A percentile compares a stretch with the other conserved stretches of the same genome.
phyloP scores from a whole-genome alignment of 2,113 vertebrate species.

The Hipposideros armiger region DNA sequence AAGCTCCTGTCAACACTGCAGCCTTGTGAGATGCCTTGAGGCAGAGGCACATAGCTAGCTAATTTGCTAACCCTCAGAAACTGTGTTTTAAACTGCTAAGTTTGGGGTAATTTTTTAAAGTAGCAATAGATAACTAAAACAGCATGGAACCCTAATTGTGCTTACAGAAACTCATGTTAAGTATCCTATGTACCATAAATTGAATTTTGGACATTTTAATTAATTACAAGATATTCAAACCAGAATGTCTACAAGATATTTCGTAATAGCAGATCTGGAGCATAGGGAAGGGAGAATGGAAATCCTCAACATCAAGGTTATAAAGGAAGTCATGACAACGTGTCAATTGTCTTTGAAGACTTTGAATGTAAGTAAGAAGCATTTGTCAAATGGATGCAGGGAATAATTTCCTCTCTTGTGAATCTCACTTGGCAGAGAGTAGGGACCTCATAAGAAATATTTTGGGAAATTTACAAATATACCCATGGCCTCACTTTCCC shows the following conservation, averaged over 20 bases:
- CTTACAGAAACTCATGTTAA: background rate
- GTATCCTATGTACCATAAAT: background rate
- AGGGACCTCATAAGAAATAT: background rate
- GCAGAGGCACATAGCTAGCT: background rate
- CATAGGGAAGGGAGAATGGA: background rate
- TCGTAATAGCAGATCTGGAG: background rate
- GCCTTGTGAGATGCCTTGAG: background rate
- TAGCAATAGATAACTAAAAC: background rate
- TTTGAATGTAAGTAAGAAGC: background rate
- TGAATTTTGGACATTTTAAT: slow-evolving; percentile 13
- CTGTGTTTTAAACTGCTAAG: background rate
- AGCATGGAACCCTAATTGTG: background rate
- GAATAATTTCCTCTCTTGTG: slow-evolving; percentile 7
- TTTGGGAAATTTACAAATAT: slow-evolving; percentile 10
- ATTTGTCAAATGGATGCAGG: background rate
- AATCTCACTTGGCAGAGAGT: background rate
- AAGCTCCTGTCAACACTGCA: background rate
- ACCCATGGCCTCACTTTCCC: background rate
- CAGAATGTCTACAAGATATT: background rate
- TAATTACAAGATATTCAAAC: slow-evolving; percentile 21
- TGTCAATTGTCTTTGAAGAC: background rate
- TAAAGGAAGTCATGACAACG: slow-evolving; percentile 15
- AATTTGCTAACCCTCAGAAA: background rate
- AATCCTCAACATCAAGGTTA: background rate
- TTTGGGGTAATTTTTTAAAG: background rate